A percentile compares a stretch with the other conserved stretches of the same genome.
Conservation (phyloP, 1,140 invertebrate species). For the Drosophila funebris region DNA sequence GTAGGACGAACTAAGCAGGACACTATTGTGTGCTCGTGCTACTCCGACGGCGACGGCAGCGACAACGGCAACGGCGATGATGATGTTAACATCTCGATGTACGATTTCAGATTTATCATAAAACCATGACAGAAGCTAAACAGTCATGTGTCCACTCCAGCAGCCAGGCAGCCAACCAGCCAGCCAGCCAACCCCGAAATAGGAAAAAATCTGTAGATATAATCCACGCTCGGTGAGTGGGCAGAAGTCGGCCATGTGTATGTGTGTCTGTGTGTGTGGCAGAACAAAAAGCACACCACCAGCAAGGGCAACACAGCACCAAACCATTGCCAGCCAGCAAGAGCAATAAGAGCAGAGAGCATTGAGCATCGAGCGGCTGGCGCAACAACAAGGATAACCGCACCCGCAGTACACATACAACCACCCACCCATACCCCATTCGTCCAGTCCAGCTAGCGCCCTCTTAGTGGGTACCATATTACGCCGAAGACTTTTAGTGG, state of each 20-base stretch:
- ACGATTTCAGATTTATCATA: slow-evolving; percentile 83
- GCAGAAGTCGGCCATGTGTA: slow-evolving; percentile 54
- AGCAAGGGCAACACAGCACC: slow-evolving; percentile 51
- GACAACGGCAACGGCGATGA: slow-evolving; percentile 55
- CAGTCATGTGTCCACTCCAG: slow-evolving; percentile 77
- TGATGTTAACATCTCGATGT: slow-evolving; percentile 83
- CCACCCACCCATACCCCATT: neutral
- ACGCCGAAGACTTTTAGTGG: slow-evolving; percentile 76
- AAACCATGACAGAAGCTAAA: slow-evolving; percentile 82
- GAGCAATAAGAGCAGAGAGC: slow-evolving; percentile 45
- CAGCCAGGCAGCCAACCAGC: slow-evolving; percentile 58
- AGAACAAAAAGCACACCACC: slow-evolving; percentile 76
- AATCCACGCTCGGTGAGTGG: slow-evolving; percentile 77
- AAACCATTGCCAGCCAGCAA: slow-evolving; percentile 27
- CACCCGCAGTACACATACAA: slow-evolving; percentile 28
- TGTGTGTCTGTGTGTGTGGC: slow-evolving; percentile 41
- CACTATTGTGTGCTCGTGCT: slow-evolving; percentile 6
- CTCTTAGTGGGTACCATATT: slow-evolving; percentile 27
- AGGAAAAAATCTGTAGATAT: slow-evolving; percentile 75
- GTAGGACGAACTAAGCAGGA: slow-evolving; percentile 9
- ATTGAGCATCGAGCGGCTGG: slow-evolving; percentile 28
- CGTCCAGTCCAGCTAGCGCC: neutral
- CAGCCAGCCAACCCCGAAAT: slow-evolving; percentile 76
- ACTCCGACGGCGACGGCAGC: slow-evolving; percentile 30
- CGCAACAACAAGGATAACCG: slow-evolving; percentile 64